Evolutionary conservation across 2,888 invertebrate genomes (phyloP).

Genomic region (Antheraea assamensis): DNA sequence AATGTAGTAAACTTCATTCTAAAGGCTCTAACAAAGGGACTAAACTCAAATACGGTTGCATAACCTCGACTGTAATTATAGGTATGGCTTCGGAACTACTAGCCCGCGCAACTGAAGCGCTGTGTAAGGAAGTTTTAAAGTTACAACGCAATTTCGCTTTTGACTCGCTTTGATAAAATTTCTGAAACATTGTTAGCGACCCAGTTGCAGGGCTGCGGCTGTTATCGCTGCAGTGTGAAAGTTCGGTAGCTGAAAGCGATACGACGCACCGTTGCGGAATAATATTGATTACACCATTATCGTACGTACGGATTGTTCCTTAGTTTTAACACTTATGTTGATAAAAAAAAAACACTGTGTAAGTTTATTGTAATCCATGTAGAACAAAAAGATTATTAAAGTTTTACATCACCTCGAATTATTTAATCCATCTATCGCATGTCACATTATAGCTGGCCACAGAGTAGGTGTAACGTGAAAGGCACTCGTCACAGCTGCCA

Average conservation of each 20-base stretch:
- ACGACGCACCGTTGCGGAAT: not conserved
- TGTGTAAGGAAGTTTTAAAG: conserved; percentile 40
- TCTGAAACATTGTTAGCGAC: conserved; percentile 13
- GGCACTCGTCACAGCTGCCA: too few species aligned
- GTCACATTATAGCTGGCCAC: too few species aligned
- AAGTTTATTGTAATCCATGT: too few species aligned
- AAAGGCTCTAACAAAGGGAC: conserved; percentile 36
- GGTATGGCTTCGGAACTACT: conserved; percentile 51
- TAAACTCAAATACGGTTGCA: conserved; percentile 42
- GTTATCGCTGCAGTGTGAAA: not conserved
- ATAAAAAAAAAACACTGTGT: too few species aligned
- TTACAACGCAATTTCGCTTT: conserved; percentile 24
- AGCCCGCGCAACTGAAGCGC: conserved; percentile 41
- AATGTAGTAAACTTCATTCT: not conserved
- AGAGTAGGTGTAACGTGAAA: too few species aligned
- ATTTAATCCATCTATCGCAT: too few species aligned
- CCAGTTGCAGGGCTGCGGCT: not conserved
- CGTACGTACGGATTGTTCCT: not conserved
- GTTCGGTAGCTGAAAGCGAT: not conserved
- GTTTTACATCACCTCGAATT: too few species aligned
- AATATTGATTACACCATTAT: not conserved
- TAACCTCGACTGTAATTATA: conserved; percentile 56
- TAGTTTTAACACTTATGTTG: not conserved
- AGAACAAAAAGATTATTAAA: too few species aligned
- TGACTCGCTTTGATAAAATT: conserved; percentile 14